phyloP scores from a whole-genome alignment of 1,140 invertebrate genomes.

The Drosophila pseudoananassae region DNA sequence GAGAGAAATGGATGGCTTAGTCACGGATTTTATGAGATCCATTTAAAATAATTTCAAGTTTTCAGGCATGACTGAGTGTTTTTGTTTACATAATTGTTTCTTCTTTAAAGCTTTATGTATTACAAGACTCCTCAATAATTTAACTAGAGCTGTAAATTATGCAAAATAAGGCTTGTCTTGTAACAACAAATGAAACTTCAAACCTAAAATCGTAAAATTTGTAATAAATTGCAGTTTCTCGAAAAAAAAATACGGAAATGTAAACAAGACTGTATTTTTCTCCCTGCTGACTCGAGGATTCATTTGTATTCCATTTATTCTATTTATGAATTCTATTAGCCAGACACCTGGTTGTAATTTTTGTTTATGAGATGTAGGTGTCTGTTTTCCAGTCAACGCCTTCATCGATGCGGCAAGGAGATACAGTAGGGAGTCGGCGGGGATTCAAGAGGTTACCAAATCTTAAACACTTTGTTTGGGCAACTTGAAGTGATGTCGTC shows the following conservation, averaged over 20 bases:
- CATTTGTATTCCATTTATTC: slow-evolving; percentile 28
- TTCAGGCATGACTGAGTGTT: not conserved
- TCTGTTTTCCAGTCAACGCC: slow-evolving; percentile 46
- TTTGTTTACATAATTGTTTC: not conserved
- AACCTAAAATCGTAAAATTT: not conserved
- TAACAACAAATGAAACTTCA: not conserved
- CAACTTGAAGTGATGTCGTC: slow-evolving; percentile 41
- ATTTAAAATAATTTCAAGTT: not conserved
- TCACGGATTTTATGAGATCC: slow-evolving; percentile 5
- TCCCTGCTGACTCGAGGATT: not conserved
- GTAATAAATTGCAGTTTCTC: not conserved
- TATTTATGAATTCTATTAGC: slow-evolving; percentile 44
- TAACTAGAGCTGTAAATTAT: not conserved
- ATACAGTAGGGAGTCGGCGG: slow-evolving; percentile 3
- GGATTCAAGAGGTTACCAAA: slow-evolving; percentile 46
- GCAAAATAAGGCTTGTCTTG: not conserved
- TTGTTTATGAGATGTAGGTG: slow-evolving; percentile 39
- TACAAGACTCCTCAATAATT: not conserved
- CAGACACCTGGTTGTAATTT: slow-evolving; percentile 36
- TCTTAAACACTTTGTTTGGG: slow-evolving; percentile 43
- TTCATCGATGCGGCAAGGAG: slow-evolving; percentile 18
- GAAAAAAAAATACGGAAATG: not conserved
- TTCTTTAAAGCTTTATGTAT: not conserved
- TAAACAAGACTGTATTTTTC: not conserved
- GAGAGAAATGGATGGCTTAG: slow-evolving; percentile 3